Evolutionary conservation across 2,113 vertebrate genomes (phyloP).

Genomic region (Tychaedon coryphoeus): DNA sequence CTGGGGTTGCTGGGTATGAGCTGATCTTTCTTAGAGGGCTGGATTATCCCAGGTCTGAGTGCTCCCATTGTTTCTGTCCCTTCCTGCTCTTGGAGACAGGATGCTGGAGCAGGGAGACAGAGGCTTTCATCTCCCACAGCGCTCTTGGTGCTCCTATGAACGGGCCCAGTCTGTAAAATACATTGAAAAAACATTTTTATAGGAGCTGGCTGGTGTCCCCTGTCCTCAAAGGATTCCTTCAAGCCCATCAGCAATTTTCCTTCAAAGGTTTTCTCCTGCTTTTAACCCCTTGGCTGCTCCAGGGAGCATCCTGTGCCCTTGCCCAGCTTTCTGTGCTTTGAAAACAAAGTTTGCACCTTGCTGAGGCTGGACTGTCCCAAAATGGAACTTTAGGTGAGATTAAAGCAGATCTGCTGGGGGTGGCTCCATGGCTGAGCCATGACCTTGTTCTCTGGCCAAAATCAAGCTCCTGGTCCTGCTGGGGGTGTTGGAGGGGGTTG

Average conservation of each 20-base stretch:
- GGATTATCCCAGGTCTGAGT: neutral
- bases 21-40: conserved; percentile 33
- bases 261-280: neutral
- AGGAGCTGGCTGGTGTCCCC: neutral
- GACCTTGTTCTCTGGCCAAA: neutral
- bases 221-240: neutral
- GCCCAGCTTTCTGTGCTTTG: neutral
- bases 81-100: conserved; percentile 5
- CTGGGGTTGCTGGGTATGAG: neutral
- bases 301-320: accelerated
- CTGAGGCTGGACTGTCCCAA: neutral
- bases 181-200: neutral
- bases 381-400: neutral
- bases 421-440: accelerated
- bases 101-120: conserved; percentile 2
- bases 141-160: neutral
- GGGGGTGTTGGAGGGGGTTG: accelerated
- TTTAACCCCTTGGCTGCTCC: neutral
- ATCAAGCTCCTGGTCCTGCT: neutral
- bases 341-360: neutral
- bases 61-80: neutral
- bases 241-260: neutral
- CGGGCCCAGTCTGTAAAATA: neutral
- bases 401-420: neutral
- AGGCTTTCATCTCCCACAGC: neutral